phyloP scores from a whole-genome alignment of 2,113 vertebrate genomes.

The Hirundichthys speculiger region DNA sequence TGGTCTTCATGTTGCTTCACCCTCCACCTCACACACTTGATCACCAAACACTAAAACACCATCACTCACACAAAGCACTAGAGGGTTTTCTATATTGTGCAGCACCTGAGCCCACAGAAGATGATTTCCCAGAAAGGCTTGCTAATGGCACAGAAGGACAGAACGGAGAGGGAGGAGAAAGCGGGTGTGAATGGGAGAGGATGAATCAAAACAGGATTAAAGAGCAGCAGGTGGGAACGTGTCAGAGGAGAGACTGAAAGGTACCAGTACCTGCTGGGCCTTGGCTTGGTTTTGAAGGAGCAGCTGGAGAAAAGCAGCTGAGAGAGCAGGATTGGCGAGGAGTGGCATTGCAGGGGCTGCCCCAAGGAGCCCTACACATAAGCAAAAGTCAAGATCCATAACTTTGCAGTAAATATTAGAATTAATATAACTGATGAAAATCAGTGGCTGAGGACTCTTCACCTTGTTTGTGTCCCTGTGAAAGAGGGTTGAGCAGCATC shows the following conservation, averaged over 20 bases:
- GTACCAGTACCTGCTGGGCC: slow-evolving; percentile 83
- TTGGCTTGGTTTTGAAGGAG: slow-evolving; percentile 89
- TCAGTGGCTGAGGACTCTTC: not conserved
- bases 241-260: not conserved
- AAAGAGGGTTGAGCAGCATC: slow-evolving; percentile 88
- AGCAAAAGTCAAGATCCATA: not conserved
- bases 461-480: slow-evolving; percentile 89
- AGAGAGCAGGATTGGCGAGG: slow-evolving; percentile 85
- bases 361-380: slow-evolving; percentile 85
- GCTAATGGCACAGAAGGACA: slow-evolving; percentile 71
- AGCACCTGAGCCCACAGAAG: slow-evolving; percentile 83
- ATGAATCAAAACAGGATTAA: slow-evolving; percentile 25
- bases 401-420: not conserved
- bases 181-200: slow-evolving; percentile 22
- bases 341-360: slow-evolving; percentile 85
- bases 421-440: not conserved
- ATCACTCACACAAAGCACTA: slow-evolving; percentile 79
- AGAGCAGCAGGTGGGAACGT: not conserved
- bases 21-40: slow-evolving; percentile 21
- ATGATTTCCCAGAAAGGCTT: slow-evolving; percentile 81
- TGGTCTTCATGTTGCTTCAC: slow-evolving; percentile 8
- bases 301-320: slow-evolving; percentile 87
- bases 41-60: slow-evolving; percentile 51
- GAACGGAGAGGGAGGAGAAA: slow-evolving; percentile 15
- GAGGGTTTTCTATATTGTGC: slow-evolving; percentile 79